These are phyloP conservation scores for Diogma glabrata DNA, from an alignment of 2,888 invertebrate genomes.

Conservation along the genomic window DNA sequence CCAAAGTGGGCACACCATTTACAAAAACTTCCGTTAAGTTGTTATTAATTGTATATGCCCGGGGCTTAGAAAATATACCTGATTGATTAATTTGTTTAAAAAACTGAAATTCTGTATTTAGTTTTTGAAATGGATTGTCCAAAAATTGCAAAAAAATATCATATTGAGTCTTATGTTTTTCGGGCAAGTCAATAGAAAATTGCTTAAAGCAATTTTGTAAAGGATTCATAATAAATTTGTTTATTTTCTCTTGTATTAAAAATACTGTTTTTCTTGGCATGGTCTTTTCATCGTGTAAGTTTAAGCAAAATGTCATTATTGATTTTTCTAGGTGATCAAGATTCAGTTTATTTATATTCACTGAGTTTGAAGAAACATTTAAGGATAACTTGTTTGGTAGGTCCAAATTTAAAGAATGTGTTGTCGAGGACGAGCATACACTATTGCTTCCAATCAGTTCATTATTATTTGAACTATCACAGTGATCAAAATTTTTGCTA, in stretches of 20 bases:
- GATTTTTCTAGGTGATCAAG: not conserved
- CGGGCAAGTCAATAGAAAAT: not conserved
- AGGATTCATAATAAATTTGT: not conserved
- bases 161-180: not conserved
- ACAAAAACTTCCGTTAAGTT: not conserved
- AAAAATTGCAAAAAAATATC: not conserved
- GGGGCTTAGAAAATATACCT: not conserved
- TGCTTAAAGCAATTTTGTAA: not conserved
- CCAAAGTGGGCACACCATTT: constrained; percentile 2
- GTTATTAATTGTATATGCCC: not conserved
- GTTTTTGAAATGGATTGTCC: not conserved
- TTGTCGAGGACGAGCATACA: too few species aligned
- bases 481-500: too few species aligned
- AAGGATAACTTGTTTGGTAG: not conserved
- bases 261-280: not conserved
- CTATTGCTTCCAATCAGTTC: too few species aligned
- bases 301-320: not conserved
- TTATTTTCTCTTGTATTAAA: not conserved
- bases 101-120: not conserved
- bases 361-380: not conserved
- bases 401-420: too few species aligned
- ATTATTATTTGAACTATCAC: too few species aligned
- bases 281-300: not conserved
- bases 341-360: not conserved
- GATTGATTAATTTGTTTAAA: not conserved